Base-by-base conservation (phyloP, 2,113 vertebrate species). In the Microtus richardsoni region DNA sequence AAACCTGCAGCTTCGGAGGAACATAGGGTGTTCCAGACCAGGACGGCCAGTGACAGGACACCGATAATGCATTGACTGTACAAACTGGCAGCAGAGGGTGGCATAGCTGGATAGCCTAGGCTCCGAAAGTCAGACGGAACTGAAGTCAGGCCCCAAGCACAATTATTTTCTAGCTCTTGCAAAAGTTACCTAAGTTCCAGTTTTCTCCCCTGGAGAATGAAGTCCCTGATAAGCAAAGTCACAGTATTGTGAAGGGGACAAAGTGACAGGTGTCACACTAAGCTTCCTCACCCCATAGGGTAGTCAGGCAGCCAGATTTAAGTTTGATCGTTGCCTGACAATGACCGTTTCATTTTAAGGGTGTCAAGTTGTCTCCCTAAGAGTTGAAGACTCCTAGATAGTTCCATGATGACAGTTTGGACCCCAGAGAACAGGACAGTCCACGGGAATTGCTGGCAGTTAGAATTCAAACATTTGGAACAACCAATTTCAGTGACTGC, bases 401-500 rank as follows among this genome's bases (percentile, higher is more conserved):
- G 26, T 33, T 60, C 62, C 39, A 58, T 49, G 26, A 28, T 11
- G 49, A 44, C 64, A 44, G 39, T 73, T 36, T 88, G 9, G 64
- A 80, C 33, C 58, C 21, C n/a, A 30, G 13, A 0, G 6, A 39
- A 7, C 0, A 0, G 7, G 9, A 1, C 7, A 44, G 41, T 19
- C 9, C 33, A 26, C 2, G 30, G 49, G 22, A 83, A 91, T 80
- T 30, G 62, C 68, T 68, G 22, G 87, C 86, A 92, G 62, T 87
- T 54, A 79, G 21, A 58, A 80, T 84, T n/a, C 28, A 73, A 52
- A 36, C 17, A 73, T 66, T 88, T 88, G 58, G 39, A 84, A 91
- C 93, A 89, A 94, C 68, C 70, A 47, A 73, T 80, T 92, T 93
- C 80, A 93, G 30, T 85, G 71, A 70, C 77, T 86, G 58, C 70